Evolutionary conservation across 2,113 vertebrate genomes (phyloP), one percentile per base, ranked within the genome.

Genomic region (Pteronura brasiliensis): DNA sequence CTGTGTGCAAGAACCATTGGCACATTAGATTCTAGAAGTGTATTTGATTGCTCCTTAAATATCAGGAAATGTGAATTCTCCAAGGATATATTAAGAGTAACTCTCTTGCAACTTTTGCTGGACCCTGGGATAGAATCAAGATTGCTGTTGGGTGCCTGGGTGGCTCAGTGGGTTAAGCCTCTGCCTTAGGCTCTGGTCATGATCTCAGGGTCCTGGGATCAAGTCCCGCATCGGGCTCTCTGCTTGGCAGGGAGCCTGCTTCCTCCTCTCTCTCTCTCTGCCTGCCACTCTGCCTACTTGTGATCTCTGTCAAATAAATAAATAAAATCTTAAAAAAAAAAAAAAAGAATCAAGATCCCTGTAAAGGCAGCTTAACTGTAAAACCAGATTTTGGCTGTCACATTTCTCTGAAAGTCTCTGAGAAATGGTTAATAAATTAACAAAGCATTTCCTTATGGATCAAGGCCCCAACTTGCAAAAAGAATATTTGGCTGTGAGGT

Each of bases 381-480:
- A 36, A 8, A 61, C 39, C 21, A 52, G 17, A 6, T 47, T 59
- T 86, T 25, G 18, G 49, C 17, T 67, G 2, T 76, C 14, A 47
- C 39, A 65, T 96, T 95, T 90, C 42, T 96, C 57, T 49, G 57
- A 42, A 74, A 87, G 36, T 42, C 55, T 97, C 74, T 84, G 44
- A n/a, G 25, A 85, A 10, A 27, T 63, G 74, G 39, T 31, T 18
- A 25, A 47, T 71, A 57, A 71, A 88, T 18, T 77, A 23, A 67
- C 18, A 42, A 12, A 39, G 13, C 49, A 91, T 14, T 87, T 90
- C n/a, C 55, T 93, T 59, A 25, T 4, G 8, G 27, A 49, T 47
- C 0, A 61, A 67, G 81, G 34, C 8, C 4, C 29, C 1, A 0
- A 74, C 34, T 80, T 84, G 25, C 57, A 23, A 82, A 74, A 27